Conservation (phyloP, 2,113 vertebrate genomes). For the Clarias gariepinus region DNA sequence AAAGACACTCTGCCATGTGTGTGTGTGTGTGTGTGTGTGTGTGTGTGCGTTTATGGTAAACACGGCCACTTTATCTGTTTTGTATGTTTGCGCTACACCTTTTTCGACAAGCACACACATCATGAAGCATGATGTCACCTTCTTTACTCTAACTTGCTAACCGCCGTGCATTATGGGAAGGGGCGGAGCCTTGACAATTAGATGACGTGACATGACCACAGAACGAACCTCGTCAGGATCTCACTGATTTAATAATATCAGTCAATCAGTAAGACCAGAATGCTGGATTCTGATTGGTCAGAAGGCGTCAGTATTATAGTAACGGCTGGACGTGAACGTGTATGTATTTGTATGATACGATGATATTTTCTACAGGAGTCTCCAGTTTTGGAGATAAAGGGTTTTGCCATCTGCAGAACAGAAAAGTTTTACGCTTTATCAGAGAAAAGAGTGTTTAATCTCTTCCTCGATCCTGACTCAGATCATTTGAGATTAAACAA, state of each 20-base stretch:
- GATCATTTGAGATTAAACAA: neutral
- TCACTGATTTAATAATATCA: too few species aligned
- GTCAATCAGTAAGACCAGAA: fast-evolving
- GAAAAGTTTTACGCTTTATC: too few species aligned
- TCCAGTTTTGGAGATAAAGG: neutral
- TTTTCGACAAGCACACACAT: conserved; percentile 77
- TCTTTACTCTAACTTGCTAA: conserved; percentile 76
- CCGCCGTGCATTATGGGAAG: conserved; percentile 32
- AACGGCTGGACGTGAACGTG: neutral
- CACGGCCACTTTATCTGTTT: conserved; percentile 17
- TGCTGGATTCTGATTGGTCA: neutral
- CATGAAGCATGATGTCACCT: conserved; percentile 80
- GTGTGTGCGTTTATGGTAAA: conserved; percentile 46
- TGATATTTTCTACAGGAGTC: neutral
- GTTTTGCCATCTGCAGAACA: neutral
- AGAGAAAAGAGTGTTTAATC: neutral
- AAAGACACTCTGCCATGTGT: neutral
- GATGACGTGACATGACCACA: neutral
- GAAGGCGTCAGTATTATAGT: neutral
- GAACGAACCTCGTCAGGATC: neutral
- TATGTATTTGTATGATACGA: neutral
- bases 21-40: conserved; percentile 44
- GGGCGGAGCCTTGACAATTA: neutral
- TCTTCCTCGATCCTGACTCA: neutral
- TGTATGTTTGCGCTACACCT: conserved; percentile 83